These are phyloP conservation scores for Atta texana DNA, from an alignment of 1,140 invertebrate species.

Conservation along the genomic window DNA sequence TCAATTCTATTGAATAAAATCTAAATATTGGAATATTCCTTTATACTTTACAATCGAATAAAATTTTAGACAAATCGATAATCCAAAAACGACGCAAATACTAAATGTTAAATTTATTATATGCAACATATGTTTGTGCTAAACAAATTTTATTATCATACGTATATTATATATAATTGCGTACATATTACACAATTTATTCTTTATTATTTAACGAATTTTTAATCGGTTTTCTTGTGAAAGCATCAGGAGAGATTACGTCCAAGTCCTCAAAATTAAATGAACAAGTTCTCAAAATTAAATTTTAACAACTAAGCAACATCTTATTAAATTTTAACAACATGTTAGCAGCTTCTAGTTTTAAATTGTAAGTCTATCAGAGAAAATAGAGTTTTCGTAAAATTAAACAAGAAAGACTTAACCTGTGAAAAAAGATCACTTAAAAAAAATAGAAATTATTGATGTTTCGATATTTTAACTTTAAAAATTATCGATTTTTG, in stretches of 20 bases:
- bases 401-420: conserved; percentile 5
- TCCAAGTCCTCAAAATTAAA: conserved; percentile 28
- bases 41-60: conserved; percentile 11
- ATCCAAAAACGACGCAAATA: conserved; percentile 6
- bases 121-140: background rate
- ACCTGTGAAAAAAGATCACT: background rate
- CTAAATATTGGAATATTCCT: conserved; percentile 31
- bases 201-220: background rate
- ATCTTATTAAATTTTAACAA: conserved; percentile 16
- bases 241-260: background rate
- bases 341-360: background rate
- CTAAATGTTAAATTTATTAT: background rate
- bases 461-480: background rate
- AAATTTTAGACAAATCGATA: conserved; percentile 39
- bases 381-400: background rate
- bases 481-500: background rate
- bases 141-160: background rate
- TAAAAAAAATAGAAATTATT: background rate
- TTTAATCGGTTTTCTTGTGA: background rate
- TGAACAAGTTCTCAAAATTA: conserved; percentile 16
- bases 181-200: conserved; percentile 6
- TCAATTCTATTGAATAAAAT: conserved; percentile 47
- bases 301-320: conserved; percentile 17
- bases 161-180: background rate
- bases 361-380: background rate